A percentile compares a stretch with the other conserved stretches of the same genome.
These are phyloP conservation scores for Andricus curvator DNA, from an alignment of 2,888 invertebrate species.

Conservation along the genomic window DNA sequence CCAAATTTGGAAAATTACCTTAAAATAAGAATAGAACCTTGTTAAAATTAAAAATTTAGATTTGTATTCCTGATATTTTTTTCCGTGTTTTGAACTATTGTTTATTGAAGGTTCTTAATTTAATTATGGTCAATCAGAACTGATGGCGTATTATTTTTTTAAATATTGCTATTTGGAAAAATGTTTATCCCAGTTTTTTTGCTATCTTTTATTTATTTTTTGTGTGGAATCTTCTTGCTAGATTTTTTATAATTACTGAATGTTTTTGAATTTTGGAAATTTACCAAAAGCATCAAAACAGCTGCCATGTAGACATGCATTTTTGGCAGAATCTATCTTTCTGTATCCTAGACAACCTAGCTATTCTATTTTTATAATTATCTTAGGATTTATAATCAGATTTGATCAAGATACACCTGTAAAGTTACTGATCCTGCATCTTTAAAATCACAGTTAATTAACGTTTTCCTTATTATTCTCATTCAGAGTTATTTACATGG, in stretches of 20 bases:
- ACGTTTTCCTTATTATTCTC: neutral
- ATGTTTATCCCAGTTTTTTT: neutral
- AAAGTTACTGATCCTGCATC: conserved; percentile 10
- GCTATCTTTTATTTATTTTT: conserved; percentile 17
- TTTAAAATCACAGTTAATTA: neutral
- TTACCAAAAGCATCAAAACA: conserved; percentile 33
- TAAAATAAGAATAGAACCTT: neutral
- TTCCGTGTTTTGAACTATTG: neutral
- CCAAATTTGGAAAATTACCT: neutral
- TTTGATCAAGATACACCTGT: conserved; percentile 50
- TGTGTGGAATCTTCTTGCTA: neutral
- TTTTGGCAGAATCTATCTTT: conserved; percentile 66
- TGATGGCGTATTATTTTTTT: neutral
- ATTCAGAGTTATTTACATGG: neutral
- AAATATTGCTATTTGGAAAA: neutral
- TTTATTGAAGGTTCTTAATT: neutral
- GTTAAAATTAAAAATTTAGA: neutral
- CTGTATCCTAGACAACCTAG: conserved; percentile 51
- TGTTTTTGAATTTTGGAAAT: conserved; percentile 23
- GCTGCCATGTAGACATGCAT: conserved; percentile 41
- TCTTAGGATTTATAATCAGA: conserved; percentile 48
- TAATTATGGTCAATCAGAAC: neutral
- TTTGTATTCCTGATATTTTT: neutral
- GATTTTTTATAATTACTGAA: conserved; percentile 4
- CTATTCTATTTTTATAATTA: conserved; percentile 71